Base-by-base conservation (phyloP, 2,888 invertebrate species). In the Phytoseiulus persimilis region DNA sequence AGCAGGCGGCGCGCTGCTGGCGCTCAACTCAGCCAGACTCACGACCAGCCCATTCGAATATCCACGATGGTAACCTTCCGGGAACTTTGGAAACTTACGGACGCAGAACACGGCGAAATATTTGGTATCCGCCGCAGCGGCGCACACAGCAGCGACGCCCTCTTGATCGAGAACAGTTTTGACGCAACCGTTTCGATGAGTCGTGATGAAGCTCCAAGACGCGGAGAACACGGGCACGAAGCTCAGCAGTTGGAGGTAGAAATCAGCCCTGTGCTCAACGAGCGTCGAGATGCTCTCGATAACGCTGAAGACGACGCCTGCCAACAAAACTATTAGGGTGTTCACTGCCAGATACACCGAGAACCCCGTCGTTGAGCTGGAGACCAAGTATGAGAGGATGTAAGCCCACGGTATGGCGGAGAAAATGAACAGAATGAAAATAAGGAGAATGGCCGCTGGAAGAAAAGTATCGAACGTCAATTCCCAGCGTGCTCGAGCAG, bases 331-430 rank as follows among this genome's bases (percentile, higher is more conserved):
- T 65, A 65, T 14, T 18, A 65, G 18, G 65, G 28, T 65, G 28
- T 65, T 65, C 65, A 65, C 23, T 23, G 65, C 28, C 2, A 23
- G 14, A 23, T 23, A 65, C 65, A 65, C 65, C 65, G 65, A 65
- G 65, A 65, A 65, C 2, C 65, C 65, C 18, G 65, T 65, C 18
- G 65, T 23, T 28, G 65, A 65, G 28, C 28, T 65, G 45, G 90
- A 90, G 45, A 91, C 89, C n/a, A 90, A 9, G 39, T 90, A 90
- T 5, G 91, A 91, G 32, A 91, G 83, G n/a, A 90, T 83, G 89
- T 91, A 91, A n/a, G 90, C 91, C 32, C 91, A 90, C 28, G 91
- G 91, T 89, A 91, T 91, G 5, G 91, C 90, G 23, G 90, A 90
- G 89, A 90, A 90, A n/a, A 91, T 91, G 90, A 90, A 91, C 1